These are phyloP conservation scores for Probaryconus sp. DNA, from an alignment of 1,140 invertebrate genomes.

Conservation along the genomic window DNA sequence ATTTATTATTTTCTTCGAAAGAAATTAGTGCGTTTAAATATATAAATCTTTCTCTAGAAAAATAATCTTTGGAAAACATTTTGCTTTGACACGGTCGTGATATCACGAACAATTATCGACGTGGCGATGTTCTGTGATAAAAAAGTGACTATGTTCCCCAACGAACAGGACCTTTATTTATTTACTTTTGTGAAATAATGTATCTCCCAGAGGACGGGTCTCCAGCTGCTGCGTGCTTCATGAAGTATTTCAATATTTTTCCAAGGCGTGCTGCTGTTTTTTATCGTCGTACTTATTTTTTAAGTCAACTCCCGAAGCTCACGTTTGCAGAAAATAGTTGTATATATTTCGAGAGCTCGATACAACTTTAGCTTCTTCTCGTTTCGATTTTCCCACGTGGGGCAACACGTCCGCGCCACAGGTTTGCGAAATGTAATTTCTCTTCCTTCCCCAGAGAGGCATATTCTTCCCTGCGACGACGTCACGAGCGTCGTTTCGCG, in stretches of 20 bases:
- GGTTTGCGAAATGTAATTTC: constrained; percentile 56
- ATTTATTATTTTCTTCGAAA: too few species aligned
- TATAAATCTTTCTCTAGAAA: too few species aligned
- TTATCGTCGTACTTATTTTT: constrained; percentile 26
- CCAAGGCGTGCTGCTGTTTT: constrained; percentile 7
- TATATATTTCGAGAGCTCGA: constrained; percentile 29
- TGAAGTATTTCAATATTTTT: constrained; percentile 27
- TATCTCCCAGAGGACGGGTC: not conserved
- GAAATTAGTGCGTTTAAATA: too few species aligned
- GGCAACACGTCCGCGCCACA: constrained; percentile 48
- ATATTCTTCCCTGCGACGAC: constrained; percentile 42
- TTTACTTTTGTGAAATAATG: constrained; percentile 9
- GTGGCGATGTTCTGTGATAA: not conserved
- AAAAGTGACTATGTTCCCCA: too few species aligned
- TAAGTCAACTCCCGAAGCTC: constrained; percentile 22
- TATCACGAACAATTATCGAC: too few species aligned
- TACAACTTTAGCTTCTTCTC: constrained; percentile 30
- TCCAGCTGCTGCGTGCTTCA: constrained; percentile 7
- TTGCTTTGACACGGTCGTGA: too few species aligned
- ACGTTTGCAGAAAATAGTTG: constrained; percentile 21
- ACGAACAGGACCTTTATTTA: constrained; percentile 7
- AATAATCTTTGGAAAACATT: too few species aligned
- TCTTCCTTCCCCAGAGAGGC: constrained; percentile 35
- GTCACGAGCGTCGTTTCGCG: constrained; percentile 27
- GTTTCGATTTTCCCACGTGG: constrained; percentile 48